Evolutionary conservation across 2,113 vertebrate species (phyloP).

Genomic region (Sterna hirundo): DNA sequence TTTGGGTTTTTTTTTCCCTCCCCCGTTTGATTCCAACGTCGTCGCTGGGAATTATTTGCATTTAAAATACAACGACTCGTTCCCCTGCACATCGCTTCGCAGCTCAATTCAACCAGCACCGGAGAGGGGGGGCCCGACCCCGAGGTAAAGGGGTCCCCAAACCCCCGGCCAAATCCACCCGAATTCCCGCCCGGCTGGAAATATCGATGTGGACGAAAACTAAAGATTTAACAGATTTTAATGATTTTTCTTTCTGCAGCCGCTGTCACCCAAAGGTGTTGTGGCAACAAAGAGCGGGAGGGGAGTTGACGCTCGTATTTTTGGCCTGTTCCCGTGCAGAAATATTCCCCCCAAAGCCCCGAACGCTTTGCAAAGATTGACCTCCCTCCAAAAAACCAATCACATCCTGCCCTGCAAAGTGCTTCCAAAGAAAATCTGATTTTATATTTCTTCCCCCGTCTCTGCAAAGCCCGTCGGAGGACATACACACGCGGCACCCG

Average conservation of each 20-base stretch:
- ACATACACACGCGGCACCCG: background rate
- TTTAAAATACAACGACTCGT: slow-evolving; percentile 8
- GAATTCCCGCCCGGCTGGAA: background rate
- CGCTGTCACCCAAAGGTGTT: slow-evolving; percentile 23
- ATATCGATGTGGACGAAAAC: background rate
- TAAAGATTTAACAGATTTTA: background rate
- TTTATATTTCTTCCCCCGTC: background rate
- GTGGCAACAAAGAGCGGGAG: slow-evolving; percentile 38
- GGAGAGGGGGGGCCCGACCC: background rate
- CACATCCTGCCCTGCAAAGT: background rate
- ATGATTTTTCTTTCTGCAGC: background rate
- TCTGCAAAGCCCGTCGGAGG: background rate
- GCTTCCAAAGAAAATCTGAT: background rate
- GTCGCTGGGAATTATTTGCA: slow-evolving; percentile 28
- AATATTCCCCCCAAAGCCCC: background rate
- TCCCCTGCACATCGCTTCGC: background rate
- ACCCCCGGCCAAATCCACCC: background rate
- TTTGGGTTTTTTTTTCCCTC: background rate
- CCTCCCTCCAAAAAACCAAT: background rate
- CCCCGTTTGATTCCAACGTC: background rate
- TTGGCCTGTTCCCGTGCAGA: slow-evolving; percentile 26
- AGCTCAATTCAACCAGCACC: background rate
- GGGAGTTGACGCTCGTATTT: background rate
- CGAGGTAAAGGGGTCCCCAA: background rate
- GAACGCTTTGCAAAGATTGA: background rate